Conservation (phyloP, 2,113 vertebrate species). For the Suricata suricatta region DNA sequence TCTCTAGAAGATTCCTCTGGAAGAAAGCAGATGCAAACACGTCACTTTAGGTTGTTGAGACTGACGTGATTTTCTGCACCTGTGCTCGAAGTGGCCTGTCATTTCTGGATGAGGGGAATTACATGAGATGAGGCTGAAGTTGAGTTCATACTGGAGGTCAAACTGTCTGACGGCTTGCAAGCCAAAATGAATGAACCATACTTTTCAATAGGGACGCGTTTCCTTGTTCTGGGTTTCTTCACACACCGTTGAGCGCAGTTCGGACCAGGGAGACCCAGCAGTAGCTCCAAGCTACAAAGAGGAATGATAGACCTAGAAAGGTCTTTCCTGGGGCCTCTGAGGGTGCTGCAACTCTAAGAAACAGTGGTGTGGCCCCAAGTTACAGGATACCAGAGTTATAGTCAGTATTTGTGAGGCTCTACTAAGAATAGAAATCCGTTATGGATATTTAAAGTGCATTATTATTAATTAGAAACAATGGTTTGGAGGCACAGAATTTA, state of each 20-base stretch:
- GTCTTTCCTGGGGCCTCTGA: background rate
- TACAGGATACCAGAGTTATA: background rate
- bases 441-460: background rate
- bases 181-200: background rate
- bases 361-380: background rate
- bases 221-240: conserved; percentile 33
- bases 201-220: background rate
- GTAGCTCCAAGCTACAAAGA: conserved; percentile 2
- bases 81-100: conserved; percentile 6
- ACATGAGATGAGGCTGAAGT: background rate
- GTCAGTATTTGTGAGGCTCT: background rate
- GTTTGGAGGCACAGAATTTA: background rate
- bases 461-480: background rate
- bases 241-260: background rate
- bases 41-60: background rate
- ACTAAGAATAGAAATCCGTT: background rate
- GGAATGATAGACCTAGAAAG: background rate
- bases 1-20: conserved; percentile 31
- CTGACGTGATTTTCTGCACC: conserved; percentile 55
- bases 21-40: conserved; percentile 47
- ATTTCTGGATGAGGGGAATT: background rate
- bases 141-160: background rate
- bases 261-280: background rate
- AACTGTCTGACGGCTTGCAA: background rate
- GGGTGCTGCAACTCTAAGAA: background rate